Base-by-base conservation (phyloP, 1,140 invertebrate species). In the Telenomus remus region DNA sequence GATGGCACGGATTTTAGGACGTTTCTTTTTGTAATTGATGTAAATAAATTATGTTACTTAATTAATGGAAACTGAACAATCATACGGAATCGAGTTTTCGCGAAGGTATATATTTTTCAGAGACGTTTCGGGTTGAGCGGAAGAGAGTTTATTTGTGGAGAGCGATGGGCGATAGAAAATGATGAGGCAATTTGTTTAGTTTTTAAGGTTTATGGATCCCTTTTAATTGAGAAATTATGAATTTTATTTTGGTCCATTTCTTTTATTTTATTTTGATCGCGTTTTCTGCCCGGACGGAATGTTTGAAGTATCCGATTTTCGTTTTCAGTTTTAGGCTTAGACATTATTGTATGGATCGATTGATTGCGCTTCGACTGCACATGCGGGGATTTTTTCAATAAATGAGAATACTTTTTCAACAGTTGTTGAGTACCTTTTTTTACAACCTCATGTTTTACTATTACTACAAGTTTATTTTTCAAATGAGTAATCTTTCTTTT, bases 1-100 rank as follows among this genome's bases (percentile, higher is more conserved):
- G 35, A 74, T 63, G 50, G 53, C 5, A 42, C 12, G 8, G 5
- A 55, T 16, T 12, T 34, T 72, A 72, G 69, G 49, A 12, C 8
- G 11, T 27, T 27, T 27, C 6, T 27, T 66, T 53, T 49, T 74
- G 51, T 63, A 68, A 74, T 66, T 74, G 66, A 63, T 66, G 71
- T 74, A 68, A 63, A 73, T 44, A 59, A 59, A 50, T 11, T n/a
- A 43, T 60, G 37, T 57, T 50, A 57, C 53, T 66, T 57, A 57
- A 57, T 56, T 35, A 11, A 46, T 34, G 13, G n/a, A 43, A 47
- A 8, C 4, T 39, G 37, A 9, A 9, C 9, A 39, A n/a, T n/a
- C n/a, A 39, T 4, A 2, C 37, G 37, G 37, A 39, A 9, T 39
- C 9, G n/a, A 39, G 37, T n/a, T 11, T 11, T 9, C 8, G 3